phyloP scores from a whole-genome alignment of 2,888 invertebrate genomes.

The Agriopis marginaria region DNA sequence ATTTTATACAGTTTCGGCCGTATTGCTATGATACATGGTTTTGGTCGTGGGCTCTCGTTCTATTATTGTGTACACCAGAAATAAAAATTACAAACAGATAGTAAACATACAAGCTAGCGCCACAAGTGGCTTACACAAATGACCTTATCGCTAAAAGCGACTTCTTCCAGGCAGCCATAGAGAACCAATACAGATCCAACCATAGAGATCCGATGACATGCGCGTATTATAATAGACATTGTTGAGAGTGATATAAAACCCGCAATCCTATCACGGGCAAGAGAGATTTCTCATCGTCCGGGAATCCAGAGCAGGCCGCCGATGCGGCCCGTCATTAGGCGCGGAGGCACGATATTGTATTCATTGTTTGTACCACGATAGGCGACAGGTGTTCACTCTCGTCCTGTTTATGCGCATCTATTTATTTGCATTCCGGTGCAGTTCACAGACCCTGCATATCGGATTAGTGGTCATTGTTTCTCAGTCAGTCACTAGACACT shows the following conservation, averaged over 20 bases:
- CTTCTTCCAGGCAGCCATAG: too few species aligned
- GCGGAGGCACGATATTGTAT: constrained; percentile 57
- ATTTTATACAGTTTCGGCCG: too few species aligned
- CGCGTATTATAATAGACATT: background rate
- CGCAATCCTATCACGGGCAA: constrained; percentile 13
- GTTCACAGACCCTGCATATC: constrained; percentile 77
- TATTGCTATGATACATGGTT: too few species aligned
- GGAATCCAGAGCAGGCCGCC: constrained; percentile 46
- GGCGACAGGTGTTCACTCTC: constrained; percentile 78
- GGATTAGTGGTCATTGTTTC: constrained; percentile 62
- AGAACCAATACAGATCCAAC: too few species aligned
- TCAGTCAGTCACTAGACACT: constrained; percentile 50
- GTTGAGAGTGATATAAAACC: background rate
- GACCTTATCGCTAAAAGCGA: too few species aligned
- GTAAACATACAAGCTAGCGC: too few species aligned
- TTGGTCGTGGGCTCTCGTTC: too few species aligned
- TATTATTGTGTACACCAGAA: too few species aligned
- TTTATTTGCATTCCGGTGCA: constrained; percentile 83
- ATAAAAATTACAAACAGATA: too few species aligned
- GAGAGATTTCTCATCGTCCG: constrained; percentile 35
- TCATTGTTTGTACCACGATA: constrained; percentile 81
- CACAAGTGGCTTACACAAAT: too few species aligned
- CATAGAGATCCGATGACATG: background rate
- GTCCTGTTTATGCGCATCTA: constrained; percentile 80
- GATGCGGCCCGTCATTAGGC: constrained; percentile 58